Evolutionary conservation across 2,888 invertebrate genomes (phyloP).

Genomic region (Synergus gifuensis): DNA sequence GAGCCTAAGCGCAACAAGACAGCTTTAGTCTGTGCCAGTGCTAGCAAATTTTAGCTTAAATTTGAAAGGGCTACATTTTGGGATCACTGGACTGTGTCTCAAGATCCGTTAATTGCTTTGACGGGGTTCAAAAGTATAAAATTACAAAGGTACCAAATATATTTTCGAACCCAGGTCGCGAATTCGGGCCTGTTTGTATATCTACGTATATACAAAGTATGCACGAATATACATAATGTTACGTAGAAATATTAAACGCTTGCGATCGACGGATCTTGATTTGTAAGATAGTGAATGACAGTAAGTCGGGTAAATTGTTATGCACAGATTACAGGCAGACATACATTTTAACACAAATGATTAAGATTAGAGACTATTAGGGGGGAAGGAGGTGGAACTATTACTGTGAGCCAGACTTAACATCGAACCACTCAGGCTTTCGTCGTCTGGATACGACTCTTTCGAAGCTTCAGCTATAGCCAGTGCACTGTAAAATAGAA

Average conservation of each 20-base stretch:
- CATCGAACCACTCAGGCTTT: slow-evolving; percentile 96
- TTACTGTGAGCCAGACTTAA: slow-evolving; percentile 96
- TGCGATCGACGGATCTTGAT: slow-evolving; percentile 19
- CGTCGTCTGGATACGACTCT: slow-evolving; percentile 93
- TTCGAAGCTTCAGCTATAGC: slow-evolving; percentile 95
- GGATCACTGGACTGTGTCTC: background rate
- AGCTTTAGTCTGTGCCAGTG: slow-evolving; percentile 32
- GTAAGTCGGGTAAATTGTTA: slow-evolving; percentile 29
- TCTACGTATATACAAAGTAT: slow-evolving; percentile 32
- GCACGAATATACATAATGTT: slow-evolving; percentile 8
- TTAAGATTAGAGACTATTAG: slow-evolving; percentile 82
- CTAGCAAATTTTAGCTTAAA: background rate
- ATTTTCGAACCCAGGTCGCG: slow-evolving; percentile 33
- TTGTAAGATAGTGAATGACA: slow-evolving; percentile 11
- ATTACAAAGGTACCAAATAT: slow-evolving; percentile 36
- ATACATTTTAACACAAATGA: slow-evolving; percentile 70
- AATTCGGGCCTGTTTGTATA: slow-evolving; percentile 21
- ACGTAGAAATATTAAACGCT: background rate
- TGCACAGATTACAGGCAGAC: slow-evolving; percentile 66
- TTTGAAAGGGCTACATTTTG: background rate
- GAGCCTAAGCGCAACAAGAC: slow-evolving; percentile 53
- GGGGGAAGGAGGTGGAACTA: slow-evolving; percentile 94
- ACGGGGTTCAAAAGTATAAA: slow-evolving; percentile 39
- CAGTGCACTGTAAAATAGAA: slow-evolving; percentile 85
- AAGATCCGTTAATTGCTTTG: slow-evolving; percentile 14